Evolutionary conservation across 2,113 vertebrate species (phyloP), one percentile per base, ranked within the genome.

Genomic region (Rhea pennata): DNA sequence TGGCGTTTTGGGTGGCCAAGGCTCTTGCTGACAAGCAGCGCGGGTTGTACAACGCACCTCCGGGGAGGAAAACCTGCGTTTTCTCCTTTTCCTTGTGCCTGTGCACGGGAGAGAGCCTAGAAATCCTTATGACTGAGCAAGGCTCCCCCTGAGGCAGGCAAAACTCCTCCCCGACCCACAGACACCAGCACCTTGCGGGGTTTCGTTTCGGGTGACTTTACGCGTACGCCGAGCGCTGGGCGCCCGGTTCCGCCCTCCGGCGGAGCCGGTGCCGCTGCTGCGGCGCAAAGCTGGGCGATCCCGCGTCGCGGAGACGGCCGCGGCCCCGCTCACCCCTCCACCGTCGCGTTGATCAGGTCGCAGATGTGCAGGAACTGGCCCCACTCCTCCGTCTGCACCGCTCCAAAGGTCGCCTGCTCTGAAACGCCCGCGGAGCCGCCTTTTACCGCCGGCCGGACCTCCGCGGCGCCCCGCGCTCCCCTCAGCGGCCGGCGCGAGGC

Each of bases 291-390:
- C 6, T 33, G 13, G 3, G 16, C 33, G 24, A 3, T 3, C 26
- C 6, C 61, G 1, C 2, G 5, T 9, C 46, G 54, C 74, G 40
- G 7, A 11, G 22, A 31, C 17, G 23, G 12, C 42, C 64, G 3
- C 42, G 10, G 36, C 65, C 36, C 46, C 54, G 78, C 98, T 98
- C 92, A 98, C 98, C 98, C 98, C 36, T 98, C 98, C 15, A 90
- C 97, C 3, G 94, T 95, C 1, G 96, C 87, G 93, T 98, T 98
- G 94, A 98, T 98, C 58, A 98, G 9, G 81, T 98, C 98, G 92
- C 98, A 98, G 89, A 98, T 98, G 80, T 98, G 98, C 98, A 98
- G 89, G 90, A 98, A 98, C 78, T 98, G 98, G 13, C 98, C 98
- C 98, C 98, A 98, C 46, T 98, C 98, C 96, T 98, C 98, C 8